phyloP scores from a whole-genome alignment of 2,113 vertebrate species.

The Probosciger aterrimus region DNA sequence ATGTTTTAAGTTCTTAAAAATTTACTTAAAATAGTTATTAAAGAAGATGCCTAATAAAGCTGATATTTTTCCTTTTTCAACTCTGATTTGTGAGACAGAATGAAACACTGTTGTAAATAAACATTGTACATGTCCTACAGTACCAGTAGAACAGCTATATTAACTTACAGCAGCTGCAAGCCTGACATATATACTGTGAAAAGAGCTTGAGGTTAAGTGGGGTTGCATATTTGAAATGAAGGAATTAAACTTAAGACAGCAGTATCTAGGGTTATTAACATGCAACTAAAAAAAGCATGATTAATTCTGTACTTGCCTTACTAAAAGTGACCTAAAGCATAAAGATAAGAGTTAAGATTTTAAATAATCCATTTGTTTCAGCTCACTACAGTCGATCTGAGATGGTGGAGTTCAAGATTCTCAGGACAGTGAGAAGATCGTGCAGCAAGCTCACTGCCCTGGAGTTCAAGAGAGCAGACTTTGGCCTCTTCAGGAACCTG shows the following conservation, averaged over 20 bases:
- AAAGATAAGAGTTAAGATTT: neutral
- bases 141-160: neutral
- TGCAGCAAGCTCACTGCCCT: no score
- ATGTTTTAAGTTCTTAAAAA: neutral
- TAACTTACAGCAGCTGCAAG: neutral
- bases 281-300: neutral
- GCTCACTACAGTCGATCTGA: neutral
- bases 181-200: neutral
- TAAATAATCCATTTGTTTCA: neutral
- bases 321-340: neutral
- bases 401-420: no score
- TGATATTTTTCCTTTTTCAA: neutral
- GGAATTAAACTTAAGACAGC: neutral
- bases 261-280: neutral
- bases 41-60: neutral
- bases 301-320: neutral
- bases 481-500: no score
- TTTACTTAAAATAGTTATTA: neutral
- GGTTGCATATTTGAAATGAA: neutral
- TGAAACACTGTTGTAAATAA: neutral
- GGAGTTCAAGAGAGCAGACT: no score
- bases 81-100: neutral
- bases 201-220: neutral
- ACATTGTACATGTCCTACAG: neutral
- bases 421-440: no score